Conservation (phyloP, 2,888 invertebrate species). For the Drosophila tripunctata region DNA sequence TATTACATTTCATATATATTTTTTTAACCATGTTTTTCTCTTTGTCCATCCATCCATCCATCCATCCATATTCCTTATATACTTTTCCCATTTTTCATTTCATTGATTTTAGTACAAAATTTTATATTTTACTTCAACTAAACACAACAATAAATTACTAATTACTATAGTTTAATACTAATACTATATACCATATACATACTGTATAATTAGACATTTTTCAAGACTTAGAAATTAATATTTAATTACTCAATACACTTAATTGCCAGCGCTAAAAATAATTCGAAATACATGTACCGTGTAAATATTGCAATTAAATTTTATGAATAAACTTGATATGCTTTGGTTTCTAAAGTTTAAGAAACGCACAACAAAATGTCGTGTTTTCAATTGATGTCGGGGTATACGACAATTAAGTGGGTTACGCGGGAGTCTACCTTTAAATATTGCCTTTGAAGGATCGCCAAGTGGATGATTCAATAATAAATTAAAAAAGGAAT, state of each 20-base stretch:
- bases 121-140: conserved; percentile 31
- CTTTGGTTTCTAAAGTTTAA: conserved; percentile 49
- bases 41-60: background rate
- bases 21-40: background rate
- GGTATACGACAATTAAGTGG: too few species aligned
- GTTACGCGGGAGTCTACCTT: too few species aligned
- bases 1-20: conserved; percentile 13
- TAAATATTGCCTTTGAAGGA: too few species aligned
- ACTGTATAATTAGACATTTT: conserved; percentile 26
- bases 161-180: conserved; percentile 12
- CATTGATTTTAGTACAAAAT: conserved; percentile 53
- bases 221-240: conserved; percentile 41
- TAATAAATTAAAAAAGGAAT: too few species aligned
- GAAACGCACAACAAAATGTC: conserved; percentile 46
- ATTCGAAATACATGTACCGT: conserved; percentile 19
- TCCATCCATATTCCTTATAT: background rate
- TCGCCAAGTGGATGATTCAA: too few species aligned
- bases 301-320: conserved; percentile 56
- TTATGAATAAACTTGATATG: conserved; percentile 44
- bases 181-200: conserved; percentile 14
- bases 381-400: too few species aligned
- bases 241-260: conserved; percentile 32
- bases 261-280: conserved; percentile 15
- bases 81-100: background rate
- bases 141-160: conserved; percentile 3